Evolutionary conservation across 2,888 invertebrate genomes (phyloP), one percentile per base, ranked within the genome.

Genomic region (Lysandra coridon): DNA sequence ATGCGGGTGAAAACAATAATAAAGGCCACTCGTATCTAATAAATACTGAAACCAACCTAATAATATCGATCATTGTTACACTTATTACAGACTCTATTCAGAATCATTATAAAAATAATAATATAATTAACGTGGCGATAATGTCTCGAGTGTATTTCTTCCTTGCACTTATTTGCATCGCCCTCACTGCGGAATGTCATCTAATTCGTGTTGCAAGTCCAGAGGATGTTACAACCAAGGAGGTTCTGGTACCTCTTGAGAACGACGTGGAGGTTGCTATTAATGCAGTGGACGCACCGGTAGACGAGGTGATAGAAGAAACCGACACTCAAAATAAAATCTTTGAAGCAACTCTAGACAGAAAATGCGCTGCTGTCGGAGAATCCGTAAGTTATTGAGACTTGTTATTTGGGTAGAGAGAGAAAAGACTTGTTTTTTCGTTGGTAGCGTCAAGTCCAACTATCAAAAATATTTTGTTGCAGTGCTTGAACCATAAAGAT

Each of bases 361-460:
- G 73, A 53, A 78, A 53, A 57, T 92, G 92, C 80, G 88, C 83
- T 23, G 83, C 86, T 81, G 85, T 92, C 78, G 92, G 92, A 81
- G 83, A 89, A 80, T 91, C 87, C 81, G 92, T 92, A 87, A 89
- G 92, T 91, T 53, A 17, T 17, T 5, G 17, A 33, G 17, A 33
- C 1, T 17, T 57, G n/a, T 17, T 2, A 33, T 53, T 75, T 23
- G 81, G 17, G 53, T 14, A 14, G 10, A 12, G 49, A 49, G 49
- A 49, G 2, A 2, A 49, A 5, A 40, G 5, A 40, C 40, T 12
- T 14, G 7, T 53, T 14, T 53, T 12, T 53, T 53, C 1, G 14
- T 14, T 14, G 14, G 1, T 14, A 30, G 10, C 64, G 23, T 2
- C 10, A 64, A 64, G 23, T 62, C 0, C 23, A n/a, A 64, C 30